Evolutionary conservation across 1,140 invertebrate genomes (phyloP).

Genomic region (Triops cancriformis): DNA sequence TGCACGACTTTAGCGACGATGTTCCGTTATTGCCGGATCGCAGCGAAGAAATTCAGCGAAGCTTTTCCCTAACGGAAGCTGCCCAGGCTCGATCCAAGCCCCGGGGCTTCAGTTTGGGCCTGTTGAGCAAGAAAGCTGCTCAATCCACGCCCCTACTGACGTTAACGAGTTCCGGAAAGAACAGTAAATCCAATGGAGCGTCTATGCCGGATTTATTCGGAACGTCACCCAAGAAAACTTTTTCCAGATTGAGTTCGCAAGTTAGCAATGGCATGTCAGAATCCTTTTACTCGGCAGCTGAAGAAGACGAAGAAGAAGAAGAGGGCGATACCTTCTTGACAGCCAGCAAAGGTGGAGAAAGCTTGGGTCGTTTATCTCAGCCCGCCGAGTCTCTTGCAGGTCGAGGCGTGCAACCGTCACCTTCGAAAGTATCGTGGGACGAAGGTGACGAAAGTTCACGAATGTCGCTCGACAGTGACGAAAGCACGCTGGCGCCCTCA

Average conservation of each 20-base stretch:
- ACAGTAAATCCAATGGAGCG: neutral
- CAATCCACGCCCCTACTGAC: slow-evolving; percentile 22
- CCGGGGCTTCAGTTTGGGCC: neutral
- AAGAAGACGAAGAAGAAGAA: slow-evolving; percentile 50
- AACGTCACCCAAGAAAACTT: neutral
- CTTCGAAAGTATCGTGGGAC: neutral
- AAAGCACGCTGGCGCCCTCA: neutral
- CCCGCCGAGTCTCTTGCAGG: neutral
- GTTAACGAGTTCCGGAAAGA: slow-evolving; percentile 9
- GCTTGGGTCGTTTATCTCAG: neutral
- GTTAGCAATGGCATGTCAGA: slow-evolving; percentile 51
- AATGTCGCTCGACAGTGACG: neutral
- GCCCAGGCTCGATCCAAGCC: neutral
- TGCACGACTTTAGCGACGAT: neutral
- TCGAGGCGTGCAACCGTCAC: neutral
- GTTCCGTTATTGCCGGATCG: neutral
- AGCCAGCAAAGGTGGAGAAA: neutral
- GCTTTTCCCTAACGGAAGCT: neutral
- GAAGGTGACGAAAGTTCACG: neutral
- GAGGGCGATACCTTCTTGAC: slow-evolving; percentile 14
- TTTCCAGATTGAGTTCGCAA: neutral
- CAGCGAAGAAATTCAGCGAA: neutral
- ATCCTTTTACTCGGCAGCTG: slow-evolving; percentile 82
- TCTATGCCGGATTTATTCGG: neutral
- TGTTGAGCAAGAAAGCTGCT: neutral